Percentiles rank a stretch among this genome's conserved stretches.
Conservation (phyloP, 2,888 invertebrate species). For the Eulithis prunata region DNA sequence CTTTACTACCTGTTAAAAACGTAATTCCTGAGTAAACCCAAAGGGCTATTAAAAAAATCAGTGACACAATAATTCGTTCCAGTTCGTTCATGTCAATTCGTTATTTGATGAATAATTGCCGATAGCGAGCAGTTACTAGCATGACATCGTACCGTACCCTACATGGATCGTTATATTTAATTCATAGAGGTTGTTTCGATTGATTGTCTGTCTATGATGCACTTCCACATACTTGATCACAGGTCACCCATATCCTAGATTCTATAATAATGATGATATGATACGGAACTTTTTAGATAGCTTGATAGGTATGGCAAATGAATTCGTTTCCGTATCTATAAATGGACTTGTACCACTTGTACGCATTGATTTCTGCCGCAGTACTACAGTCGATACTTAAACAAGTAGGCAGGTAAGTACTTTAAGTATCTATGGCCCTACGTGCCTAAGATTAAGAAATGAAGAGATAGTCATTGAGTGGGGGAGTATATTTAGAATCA, state of each 20-base stretch:
- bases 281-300: conserved; percentile 7
- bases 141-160: conserved; percentile 30
- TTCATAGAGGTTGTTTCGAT: conserved; percentile 28
- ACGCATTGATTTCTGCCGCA: background rate
- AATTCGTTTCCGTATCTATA: conserved; percentile 19
- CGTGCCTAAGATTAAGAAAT: too few relatives aligned
- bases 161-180: conserved; percentile 32
- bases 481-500: too few relatives aligned
- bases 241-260: background rate
- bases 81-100: conserved; percentile 9
- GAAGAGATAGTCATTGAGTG: too few relatives aligned
- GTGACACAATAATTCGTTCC: conserved; percentile 6
- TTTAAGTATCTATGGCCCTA: too few relatives aligned
- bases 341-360: conserved; percentile 8
- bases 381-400: background rate
- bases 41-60: conserved; percentile 15
- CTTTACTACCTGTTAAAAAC: conserved; percentile 2
- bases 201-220: conserved; percentile 24
- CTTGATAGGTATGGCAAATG: background rate
- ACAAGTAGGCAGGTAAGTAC: too few relatives aligned
- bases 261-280: conserved; percentile 17
- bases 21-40: conserved; percentile 1
- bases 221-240: conserved; percentile 19
- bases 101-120: conserved; percentile 26
- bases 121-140: conserved; percentile 21